Evolutionary conservation across 2,797 vertebrate genomes (phyloP), one percentile per base, ranked within the genome.

Genomic region (Myotis planiceps): DNA sequence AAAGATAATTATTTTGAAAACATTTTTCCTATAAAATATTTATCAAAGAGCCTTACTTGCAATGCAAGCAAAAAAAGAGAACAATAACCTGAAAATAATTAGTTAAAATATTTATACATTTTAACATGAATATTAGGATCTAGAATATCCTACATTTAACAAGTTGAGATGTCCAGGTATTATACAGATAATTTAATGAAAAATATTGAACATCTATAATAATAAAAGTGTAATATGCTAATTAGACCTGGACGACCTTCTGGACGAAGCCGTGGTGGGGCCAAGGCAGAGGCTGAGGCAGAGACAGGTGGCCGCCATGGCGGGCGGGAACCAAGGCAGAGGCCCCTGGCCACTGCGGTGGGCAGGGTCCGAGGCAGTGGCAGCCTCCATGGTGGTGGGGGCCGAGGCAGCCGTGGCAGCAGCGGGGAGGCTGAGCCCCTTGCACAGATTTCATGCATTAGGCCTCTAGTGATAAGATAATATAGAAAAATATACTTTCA

Each of bases 101-200:
- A 39, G 37, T 7, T 79, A 21, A 90, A 81, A 78, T 95, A 81
- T 80, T 65, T 90, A 58, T 51, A 78, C 2, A 81, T 82, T 81
- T 93, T 18, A 34, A 68, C n/a, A 53, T 81, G n/a, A 71, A 93
- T 78, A 86, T 93, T 94, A 82, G 29, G 72, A 88, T 78, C 32
- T 19, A 72, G 13, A 23, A n/a, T 23, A 85, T 88, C 34, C 4
- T 78, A 63, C 9, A 72, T 63, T 78, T 83, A 91, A 55, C 5
- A 85, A 53, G 72, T 90, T 88, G 49, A 72, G 63, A 4, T 89
- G 37, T 83, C 13, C 69, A 87, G 13, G 25, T 87, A 94, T 39
- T 74, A 81, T 88, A 6, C 15, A 55, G 8, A 21, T 5, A 85
- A 89, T 79, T 92, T 92, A 86, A 93, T 89, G 8, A 85, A 91